Conservation (phyloP, 2,888 invertebrate species). For the Oconnorella tubifera region DNA sequence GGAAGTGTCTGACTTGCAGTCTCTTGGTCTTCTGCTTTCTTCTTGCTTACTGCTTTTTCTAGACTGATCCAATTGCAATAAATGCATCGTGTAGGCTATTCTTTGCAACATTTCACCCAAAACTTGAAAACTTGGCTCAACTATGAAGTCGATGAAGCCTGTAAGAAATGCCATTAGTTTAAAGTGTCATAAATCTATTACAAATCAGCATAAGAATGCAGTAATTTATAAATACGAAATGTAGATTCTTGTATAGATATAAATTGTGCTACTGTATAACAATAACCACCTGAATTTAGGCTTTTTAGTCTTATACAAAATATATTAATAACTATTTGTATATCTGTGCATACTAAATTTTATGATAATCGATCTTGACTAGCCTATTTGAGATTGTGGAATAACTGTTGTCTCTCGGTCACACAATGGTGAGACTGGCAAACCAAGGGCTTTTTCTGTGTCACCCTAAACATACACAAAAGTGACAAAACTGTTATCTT, state of each 20-base stretch:
- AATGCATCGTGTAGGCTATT: slow-evolving; percentile 52
- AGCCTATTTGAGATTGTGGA: slow-evolving; percentile 87
- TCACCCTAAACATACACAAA: slow-evolving; percentile 64
- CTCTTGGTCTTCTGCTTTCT: neutral
- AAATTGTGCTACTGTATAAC: too few species aligned
- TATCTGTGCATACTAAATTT: too few species aligned
- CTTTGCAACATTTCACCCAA: slow-evolving; percentile 86
- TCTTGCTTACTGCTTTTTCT: neutral
- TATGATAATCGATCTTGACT: too few species aligned
- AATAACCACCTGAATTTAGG: too few species aligned
- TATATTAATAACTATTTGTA: too few species aligned
- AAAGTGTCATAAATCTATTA: too few species aligned
- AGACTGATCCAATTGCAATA: neutral
- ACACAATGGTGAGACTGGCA: slow-evolving; percentile 89
- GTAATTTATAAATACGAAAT: too few species aligned
- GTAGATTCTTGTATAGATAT: too few species aligned
- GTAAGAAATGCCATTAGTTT: too few species aligned
- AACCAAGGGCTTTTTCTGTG: slow-evolving; percentile 79
- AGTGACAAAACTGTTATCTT: neutral
- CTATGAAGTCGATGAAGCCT: slow-evolving; percentile 94
- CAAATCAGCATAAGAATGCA: too few species aligned
- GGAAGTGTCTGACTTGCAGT: too few species aligned
- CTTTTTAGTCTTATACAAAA: too few species aligned
- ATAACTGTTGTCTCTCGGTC: slow-evolving; percentile 89
- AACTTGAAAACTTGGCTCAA: slow-evolving; percentile 89